A percentile compares a stretch with the other conserved stretches of the same genome.
phyloP scores from a whole-genome alignment of 2,797 vertebrate species.

The Eulemur coronatus region DNA sequence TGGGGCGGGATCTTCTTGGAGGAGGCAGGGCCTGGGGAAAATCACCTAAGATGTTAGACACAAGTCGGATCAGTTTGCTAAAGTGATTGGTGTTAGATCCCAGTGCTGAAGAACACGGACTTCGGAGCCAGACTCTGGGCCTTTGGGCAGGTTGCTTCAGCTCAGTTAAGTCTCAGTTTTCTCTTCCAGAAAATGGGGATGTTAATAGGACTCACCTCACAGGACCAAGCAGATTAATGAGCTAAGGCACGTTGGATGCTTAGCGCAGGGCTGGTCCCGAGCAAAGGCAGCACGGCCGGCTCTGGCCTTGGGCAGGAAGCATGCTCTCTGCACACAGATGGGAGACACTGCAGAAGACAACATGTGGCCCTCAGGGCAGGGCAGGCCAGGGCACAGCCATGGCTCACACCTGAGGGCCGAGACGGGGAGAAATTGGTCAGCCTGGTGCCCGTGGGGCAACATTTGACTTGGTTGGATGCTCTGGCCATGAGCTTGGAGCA shows the following conservation, averaged over 20 bases:
- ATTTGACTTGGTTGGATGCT: not conserved
- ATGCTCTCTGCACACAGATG: not conserved
- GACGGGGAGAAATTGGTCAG: not conserved
- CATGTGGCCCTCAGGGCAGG: rapidly evolving
- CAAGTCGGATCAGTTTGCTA: not conserved
- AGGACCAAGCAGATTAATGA: not conserved
- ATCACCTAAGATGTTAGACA: not conserved
- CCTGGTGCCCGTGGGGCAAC: not conserved
- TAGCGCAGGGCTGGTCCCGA: not conserved
- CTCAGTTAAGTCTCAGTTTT: not conserved
- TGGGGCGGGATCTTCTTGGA: not conserved
- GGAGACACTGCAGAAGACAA: not conserved
- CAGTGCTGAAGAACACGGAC: not conserved
- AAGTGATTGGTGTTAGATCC: too few relatives aligned
- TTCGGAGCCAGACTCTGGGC: not conserved
- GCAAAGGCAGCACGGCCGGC: rapidly evolving
- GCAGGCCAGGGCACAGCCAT: not conserved
- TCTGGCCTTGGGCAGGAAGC: not conserved
- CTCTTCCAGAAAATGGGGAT: not conserved
- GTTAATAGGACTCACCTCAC: not conserved
- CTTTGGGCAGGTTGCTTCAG: not conserved
- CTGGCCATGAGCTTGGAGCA: not conserved
- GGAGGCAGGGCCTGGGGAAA: not conserved
- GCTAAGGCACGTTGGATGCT: not conserved
- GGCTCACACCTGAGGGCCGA: rapidly evolving